phyloP scores from a whole-genome alignment of 2,113 vertebrate species.

The Albula goreensis region DNA sequence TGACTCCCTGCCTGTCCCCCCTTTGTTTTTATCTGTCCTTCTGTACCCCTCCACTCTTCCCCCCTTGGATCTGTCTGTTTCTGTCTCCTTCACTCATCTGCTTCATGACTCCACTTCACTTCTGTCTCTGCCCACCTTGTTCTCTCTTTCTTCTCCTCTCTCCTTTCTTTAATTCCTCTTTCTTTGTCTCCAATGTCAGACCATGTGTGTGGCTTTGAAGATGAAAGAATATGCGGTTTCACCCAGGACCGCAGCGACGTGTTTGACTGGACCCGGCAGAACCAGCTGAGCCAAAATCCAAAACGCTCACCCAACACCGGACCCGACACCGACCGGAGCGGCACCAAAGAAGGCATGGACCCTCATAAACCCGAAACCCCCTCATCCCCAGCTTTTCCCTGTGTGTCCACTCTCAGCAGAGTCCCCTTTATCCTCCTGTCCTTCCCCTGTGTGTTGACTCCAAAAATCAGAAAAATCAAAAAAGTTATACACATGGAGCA shows the following conservation, averaged over 20 bases:
- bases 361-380: not conserved
- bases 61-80: too few relatives aligned
- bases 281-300: slow-evolving; percentile 87
- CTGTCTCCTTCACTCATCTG: not conserved
- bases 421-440: too few relatives aligned
- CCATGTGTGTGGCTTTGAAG: slow-evolving; percentile 91
- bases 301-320: slow-evolving; percentile 92
- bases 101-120: not conserved
- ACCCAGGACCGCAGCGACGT: slow-evolving; percentile 87
- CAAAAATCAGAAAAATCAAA: too few relatives aligned
- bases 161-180: not conserved
- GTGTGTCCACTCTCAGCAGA: not conserved
- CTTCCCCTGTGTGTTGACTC: too few relatives aligned
- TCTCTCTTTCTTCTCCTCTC: slow-evolving; percentile 11
- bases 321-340: slow-evolving; percentile 87
- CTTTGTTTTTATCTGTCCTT: not conserved
- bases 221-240: slow-evolving; percentile 91
- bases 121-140: not conserved
- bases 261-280: slow-evolving; percentile 97
- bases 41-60: too few relatives aligned
- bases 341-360: slow-evolving; percentile 83
- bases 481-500: too few relatives aligned
- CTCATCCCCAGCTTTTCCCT: not conserved
- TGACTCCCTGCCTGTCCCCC: not conserved
- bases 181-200: slow-evolving; percentile 58